Conservation (phyloP, 2,797 vertebrate species). For the Rhinophrynus dorsalis region DNA sequence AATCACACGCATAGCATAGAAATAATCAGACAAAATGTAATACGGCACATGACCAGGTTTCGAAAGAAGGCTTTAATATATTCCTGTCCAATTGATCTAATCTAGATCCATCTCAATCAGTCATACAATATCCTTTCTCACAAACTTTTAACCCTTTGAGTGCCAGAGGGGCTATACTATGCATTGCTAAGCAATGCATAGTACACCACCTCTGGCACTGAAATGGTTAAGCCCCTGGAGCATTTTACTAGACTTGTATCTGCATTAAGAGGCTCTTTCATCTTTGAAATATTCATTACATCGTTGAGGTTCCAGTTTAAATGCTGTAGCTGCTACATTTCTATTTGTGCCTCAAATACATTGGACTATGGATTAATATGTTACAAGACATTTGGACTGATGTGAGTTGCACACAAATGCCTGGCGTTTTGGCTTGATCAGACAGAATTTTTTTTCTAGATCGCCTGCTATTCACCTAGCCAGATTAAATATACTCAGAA, state of each 20-base stretch:
- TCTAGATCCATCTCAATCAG: too few relatives aligned
- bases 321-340: conserved; percentile 25
- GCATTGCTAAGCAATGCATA: too few relatives aligned
- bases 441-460: neutral
- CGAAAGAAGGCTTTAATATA: conserved; percentile 2
- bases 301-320: conserved; percentile 13
- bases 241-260: neutral
- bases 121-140: too few relatives aligned
- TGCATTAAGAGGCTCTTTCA: conserved; percentile 23
- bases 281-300: conserved; percentile 41
- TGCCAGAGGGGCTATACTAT: too few relatives aligned
- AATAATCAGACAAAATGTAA: too few relatives aligned
- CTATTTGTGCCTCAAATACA: conserved; percentile 14
- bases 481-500: neutral
- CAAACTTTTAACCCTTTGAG: too few relatives aligned
- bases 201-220: too few relatives aligned
- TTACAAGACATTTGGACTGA: neutral
- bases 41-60: conserved; percentile 1
- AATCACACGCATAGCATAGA: too few relatives aligned
- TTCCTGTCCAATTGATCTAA: conserved; percentile 14
- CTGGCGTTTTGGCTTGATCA: neutral
- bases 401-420: conserved; percentile 9
- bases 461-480: neutral
- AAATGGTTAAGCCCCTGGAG: neutral
- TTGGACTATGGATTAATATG: conserved; percentile 2